Base-by-base conservation (phyloP, 1,140 invertebrate genomes). In the Coelopa frigida region DNA sequence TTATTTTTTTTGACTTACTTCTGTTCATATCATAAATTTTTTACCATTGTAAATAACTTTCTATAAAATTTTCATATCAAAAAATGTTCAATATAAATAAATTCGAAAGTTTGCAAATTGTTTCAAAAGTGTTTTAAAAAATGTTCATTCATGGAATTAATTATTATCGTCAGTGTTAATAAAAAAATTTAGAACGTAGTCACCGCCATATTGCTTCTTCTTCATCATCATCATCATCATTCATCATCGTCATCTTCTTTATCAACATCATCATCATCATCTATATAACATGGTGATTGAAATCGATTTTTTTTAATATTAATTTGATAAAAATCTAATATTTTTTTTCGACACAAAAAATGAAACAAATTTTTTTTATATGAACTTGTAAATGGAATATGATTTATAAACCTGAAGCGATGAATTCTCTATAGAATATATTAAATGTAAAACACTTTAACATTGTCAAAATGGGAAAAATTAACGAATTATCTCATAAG, bases 151-250 rank as follows among this genome's bases (percentile, higher is more conserved):
- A 44, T 44, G n/a, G n/a, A n/a, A n/a, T n/a, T 32, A 21, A 44
- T 33, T 44, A 22, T 40, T 44, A 21, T 27, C 32, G 27, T 33
- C 21, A 33, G 12, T 40, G 6, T 36, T 14, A 40, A 33, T 44
- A 44, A 44, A 44, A 32, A 29, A 44, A 21, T 7, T 33, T 22
- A 23, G 58, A 61, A 61, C 59, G 63, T 66, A 66, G 49, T 66
- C 62, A 66, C 62, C 62, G 62, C 62, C 62, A 66, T 66, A 66
- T 66, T 66, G 62, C 62, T 66, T 66, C 36, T 44, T 24, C 31
- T 42, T 29, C 20, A 40, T 26, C 38, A 14, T 11, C 32, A 29
- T 27, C 24, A 18, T 22, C n/a, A 18, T 14, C 15, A 12, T 42
- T 26, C 23, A 11, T 22, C 10, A 14, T 42, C 32, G 23, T 20